phyloP scores from a whole-genome alignment of 2,888 invertebrate species.

The Apamea sordens region DNA sequence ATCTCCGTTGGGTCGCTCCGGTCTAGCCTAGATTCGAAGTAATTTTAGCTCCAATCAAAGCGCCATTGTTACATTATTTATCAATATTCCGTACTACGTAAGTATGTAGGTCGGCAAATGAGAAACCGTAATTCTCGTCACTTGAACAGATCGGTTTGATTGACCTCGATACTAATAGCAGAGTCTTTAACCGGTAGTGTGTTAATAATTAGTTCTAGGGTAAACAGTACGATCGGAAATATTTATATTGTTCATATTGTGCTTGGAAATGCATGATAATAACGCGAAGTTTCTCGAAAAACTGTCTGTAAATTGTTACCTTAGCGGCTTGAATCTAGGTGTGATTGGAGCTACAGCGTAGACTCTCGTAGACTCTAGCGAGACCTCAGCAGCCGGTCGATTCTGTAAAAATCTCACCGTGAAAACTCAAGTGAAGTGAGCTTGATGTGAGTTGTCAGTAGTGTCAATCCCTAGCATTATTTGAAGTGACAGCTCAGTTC shows the following conservation, averaged over 20 bases:
- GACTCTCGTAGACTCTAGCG: not conserved
- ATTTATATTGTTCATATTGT: not conserved
- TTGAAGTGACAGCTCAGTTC: too few species aligned
- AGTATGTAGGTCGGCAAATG: slow-evolving; percentile 44
- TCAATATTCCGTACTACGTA: slow-evolving; percentile 39
- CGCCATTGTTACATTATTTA: slow-evolving; percentile 54
- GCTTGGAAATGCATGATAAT: slow-evolving; percentile 2
- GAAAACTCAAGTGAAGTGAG: too few species aligned
- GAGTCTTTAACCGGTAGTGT: slow-evolving; percentile 38
- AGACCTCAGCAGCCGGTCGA: not conserved
- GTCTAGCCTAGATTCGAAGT: slow-evolving; percentile 42
- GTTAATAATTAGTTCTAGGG: slow-evolving; percentile 25
- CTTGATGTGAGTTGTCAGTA: too few species aligned
- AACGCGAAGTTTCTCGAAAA: not conserved
- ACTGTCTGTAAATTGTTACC: not conserved
- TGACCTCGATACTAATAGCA: slow-evolving; percentile 52
- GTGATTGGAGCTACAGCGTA: not conserved
- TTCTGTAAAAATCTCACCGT: too few species aligned
- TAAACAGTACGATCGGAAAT: slow-evolving; percentile 3
- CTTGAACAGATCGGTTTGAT: slow-evolving; percentile 38
- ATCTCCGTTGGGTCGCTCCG: not conserved
- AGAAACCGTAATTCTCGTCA: slow-evolving; percentile 57
- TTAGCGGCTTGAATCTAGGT: not conserved
- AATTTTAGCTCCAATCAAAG: slow-evolving; percentile 51
- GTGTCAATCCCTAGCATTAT: too few species aligned